phyloP scores from a whole-genome alignment of 2,113 vertebrate species.

The Eurystomus gularis region DNA sequence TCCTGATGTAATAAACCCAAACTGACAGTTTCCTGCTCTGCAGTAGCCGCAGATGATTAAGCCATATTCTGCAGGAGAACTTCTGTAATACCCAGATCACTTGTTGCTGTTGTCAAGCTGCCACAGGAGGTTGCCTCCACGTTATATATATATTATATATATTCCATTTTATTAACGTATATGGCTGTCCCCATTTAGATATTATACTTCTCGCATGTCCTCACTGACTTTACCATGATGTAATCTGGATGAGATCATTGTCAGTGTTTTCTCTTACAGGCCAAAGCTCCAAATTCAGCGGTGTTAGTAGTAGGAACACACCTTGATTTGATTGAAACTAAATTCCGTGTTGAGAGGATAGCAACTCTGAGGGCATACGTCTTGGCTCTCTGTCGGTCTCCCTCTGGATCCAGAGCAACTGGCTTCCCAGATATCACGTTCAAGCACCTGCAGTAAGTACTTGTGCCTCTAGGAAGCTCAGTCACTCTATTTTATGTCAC shows the following conservation, averaged over 20 bases:
- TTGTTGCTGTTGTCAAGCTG: not conserved
- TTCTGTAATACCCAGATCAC: not conserved
- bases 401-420: slow-evolving; percentile 87
- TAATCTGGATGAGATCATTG: not conserved
- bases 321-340: slow-evolving; percentile 91
- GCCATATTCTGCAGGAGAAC: not conserved
- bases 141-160: not conserved
- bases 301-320: slow-evolving; percentile 96
- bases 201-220: not conserved
- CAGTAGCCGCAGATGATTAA: slow-evolving; percentile 4
- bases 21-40: not conserved
- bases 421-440: slow-evolving; percentile 94
- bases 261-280: slow-evolving; percentile 68
- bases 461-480: not conserved
- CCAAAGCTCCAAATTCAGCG: slow-evolving; percentile 90
- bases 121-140: not conserved
- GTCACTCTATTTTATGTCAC: not conserved
- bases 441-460: slow-evolving; percentile 90
- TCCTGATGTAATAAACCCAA: not conserved
- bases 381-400: slow-evolving; percentile 90
- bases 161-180: not conserved
- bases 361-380: slow-evolving; percentile 91
- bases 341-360: slow-evolving; percentile 91
- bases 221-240: not conserved
- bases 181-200: not conserved